A percentile compares a stretch with the other conserved stretches of the same genome.
Evolutionary conservation across 1,140 invertebrate species (phyloP).

Genomic region (Plutomurus gul): DNA sequence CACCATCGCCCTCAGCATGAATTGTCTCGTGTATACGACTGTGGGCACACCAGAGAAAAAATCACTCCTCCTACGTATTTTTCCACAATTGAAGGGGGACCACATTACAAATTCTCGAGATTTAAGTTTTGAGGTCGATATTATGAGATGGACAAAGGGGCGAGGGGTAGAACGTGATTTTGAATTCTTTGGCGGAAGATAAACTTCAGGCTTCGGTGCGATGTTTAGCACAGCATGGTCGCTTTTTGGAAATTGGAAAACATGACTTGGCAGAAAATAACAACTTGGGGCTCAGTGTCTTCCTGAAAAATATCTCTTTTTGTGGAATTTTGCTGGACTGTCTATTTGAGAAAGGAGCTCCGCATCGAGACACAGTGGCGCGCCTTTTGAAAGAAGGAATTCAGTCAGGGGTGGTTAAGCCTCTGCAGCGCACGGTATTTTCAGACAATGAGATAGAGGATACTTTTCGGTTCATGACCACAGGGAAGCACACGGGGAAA

Average conservation of each 20-base stretch:
- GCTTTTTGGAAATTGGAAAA: conserved; percentile 71
- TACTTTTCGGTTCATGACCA: conserved; percentile 94
- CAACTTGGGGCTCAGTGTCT: conserved; percentile 84
- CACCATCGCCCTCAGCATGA: conserved; percentile 66
- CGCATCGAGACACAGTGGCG: conserved; percentile 60
- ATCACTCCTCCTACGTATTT: conserved; percentile 64
- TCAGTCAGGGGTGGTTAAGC: conserved; percentile 78
- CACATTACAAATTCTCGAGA: conserved; percentile 76
- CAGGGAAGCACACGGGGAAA: conserved; percentile 96
- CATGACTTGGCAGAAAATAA: conserved; percentile 63
- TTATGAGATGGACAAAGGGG: conserved; percentile 66
- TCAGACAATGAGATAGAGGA: conserved; percentile 82
- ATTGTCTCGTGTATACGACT: conserved; percentile 72
- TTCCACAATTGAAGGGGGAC: conserved; percentile 67
- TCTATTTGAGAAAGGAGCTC: conserved; percentile 68
- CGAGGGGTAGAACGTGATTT: conserved; percentile 74
- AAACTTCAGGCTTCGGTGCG: conserved; percentile 70
- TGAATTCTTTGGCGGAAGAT: conserved; percentile 79
- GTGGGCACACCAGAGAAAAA: conserved; percentile 73
- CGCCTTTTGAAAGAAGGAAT: conserved; percentile 80
- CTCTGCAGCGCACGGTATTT: conserved; percentile 81
- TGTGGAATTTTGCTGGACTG: conserved; percentile 94
- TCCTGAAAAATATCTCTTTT: conserved; percentile 94
- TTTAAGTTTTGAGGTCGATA: conserved; percentile 69
- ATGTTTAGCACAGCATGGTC: conserved; percentile 69